phyloP scores from a whole-genome alignment of 2,888 invertebrate genomes.

The Tillus elongatus region DNA sequence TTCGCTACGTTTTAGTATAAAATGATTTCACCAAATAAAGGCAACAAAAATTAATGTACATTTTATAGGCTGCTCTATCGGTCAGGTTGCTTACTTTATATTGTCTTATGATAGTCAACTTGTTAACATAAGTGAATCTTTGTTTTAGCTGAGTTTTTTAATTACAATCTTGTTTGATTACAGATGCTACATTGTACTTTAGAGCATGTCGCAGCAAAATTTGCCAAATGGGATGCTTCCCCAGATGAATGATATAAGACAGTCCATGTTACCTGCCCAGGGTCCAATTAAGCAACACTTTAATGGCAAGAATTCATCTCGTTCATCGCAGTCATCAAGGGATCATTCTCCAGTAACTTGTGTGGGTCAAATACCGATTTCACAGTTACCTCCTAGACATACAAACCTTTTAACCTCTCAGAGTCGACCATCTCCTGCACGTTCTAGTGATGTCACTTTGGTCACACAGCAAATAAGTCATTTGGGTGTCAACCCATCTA shows the following conservation, averaged over 20 bases:
- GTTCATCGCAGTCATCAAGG: constrained; percentile 37
- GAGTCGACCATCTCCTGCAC: neutral
- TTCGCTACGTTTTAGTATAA: no score
- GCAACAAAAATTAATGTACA: no score
- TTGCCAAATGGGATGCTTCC: constrained; percentile 31
- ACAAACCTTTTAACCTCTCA: no score
- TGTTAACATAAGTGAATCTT: no score
- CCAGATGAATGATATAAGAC: constrained; percentile 17
- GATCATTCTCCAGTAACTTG: constrained; percentile 36
- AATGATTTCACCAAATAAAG: no score
- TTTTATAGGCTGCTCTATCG: no score
- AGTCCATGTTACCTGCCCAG: no score
- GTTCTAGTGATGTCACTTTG: neutral
- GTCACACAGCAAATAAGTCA: constrained; percentile 27
- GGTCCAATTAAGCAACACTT: constrained; percentile 24
- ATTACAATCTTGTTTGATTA: no score
- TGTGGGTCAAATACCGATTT: constrained; percentile 26
- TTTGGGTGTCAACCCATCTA: constrained; percentile 23
- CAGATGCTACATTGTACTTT: neutral
- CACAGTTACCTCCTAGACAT: constrained; percentile 33
- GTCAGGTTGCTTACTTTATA: no score
- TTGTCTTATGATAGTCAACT: no score
- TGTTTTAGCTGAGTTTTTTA: no score
- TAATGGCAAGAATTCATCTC: constrained; percentile 38
- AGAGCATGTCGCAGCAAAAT: constrained; percentile 22